phyloP scores from a whole-genome alignment of 2,797 vertebrate genomes.

The Lepus oiostolus region DNA sequence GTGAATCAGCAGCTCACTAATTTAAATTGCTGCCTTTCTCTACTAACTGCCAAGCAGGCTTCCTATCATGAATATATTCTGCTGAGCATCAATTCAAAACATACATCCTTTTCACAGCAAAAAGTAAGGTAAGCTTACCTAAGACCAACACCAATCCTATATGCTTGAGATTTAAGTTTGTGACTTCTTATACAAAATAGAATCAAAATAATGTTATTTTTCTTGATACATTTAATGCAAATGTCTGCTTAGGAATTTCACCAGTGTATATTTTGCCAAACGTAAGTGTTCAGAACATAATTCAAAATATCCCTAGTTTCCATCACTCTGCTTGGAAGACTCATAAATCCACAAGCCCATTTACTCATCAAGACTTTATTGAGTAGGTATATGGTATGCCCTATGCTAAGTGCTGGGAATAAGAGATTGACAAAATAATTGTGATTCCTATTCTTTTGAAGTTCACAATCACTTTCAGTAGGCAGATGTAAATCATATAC shows the following conservation, averaged over 20 bases:
- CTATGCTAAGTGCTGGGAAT: slow-evolving; percentile 10
- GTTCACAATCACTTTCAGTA: background rate
- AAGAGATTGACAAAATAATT: slow-evolving; percentile 1
- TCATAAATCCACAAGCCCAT: slow-evolving; percentile 32
- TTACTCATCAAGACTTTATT: slow-evolving; percentile 42
- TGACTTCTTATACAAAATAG: slow-evolving; percentile 32
- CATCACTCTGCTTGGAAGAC: background rate
- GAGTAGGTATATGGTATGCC: background rate
- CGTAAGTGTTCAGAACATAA: slow-evolving; percentile 15
- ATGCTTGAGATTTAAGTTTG: background rate
- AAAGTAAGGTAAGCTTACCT: slow-evolving; percentile 20
- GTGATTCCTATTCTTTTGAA: background rate
- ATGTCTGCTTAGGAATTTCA: slow-evolving; percentile 14
- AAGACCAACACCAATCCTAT: background rate
- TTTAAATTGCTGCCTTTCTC: slow-evolving; percentile 56
- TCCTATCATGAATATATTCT: slow-evolving; percentile 58
- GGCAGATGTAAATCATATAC: background rate
- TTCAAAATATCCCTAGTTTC: background rate
- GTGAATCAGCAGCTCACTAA: slow-evolving; percentile 77
- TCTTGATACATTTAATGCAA: slow-evolving; percentile 32
- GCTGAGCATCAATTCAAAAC: slow-evolving; percentile 40
- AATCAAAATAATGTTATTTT: background rate
- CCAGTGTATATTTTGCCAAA: slow-evolving; percentile 37
- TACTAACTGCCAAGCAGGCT: slow-evolving; percentile 58
- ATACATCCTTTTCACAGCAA: slow-evolving; percentile 16